Evolutionary conservation across 2,888 invertebrate genomes (phyloP).

Genomic region (Sthenelais limicola): DNA sequence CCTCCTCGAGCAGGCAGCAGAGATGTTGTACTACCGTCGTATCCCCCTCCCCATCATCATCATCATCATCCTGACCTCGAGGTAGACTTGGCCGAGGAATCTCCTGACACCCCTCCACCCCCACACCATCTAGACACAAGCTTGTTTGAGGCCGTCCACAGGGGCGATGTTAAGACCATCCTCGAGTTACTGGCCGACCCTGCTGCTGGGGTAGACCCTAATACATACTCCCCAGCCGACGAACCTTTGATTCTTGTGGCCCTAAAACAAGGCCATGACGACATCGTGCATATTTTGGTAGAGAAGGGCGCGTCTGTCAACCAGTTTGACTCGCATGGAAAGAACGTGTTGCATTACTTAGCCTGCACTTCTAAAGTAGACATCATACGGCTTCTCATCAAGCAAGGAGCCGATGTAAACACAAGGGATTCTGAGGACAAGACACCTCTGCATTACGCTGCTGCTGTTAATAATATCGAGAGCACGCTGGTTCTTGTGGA

Average conservation of each 20-base stretch:
- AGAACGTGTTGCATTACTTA: conserved; percentile 27
- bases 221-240: conserved; percentile 16
- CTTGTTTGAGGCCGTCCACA: conserved; percentile 6
- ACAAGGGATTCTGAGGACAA: conserved; percentile 46
- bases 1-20: too few species aligned
- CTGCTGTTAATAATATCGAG: conserved; percentile 29
- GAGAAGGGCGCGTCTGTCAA: conserved; percentile 54
- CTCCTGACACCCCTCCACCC: too few species aligned
- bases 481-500: conserved; percentile 19
- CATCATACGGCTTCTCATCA: conserved; percentile 19
- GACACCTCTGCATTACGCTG: conserved; percentile 52
- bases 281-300: conserved; percentile 54
- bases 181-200: conserved; percentile 4
- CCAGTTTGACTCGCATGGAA: conserved; percentile 38
- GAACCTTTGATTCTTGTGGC: conserved; percentile 33
- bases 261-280: conserved; percentile 36
- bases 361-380: conserved; percentile 3
- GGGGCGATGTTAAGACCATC: not conserved
- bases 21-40: too few species aligned
- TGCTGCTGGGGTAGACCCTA: conserved; percentile 1
- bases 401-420: conserved; percentile 10
- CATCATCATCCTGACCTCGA: too few species aligned
- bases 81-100: too few species aligned
- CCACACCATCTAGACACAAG: too few species aligned
- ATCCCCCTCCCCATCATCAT: too few species aligned